Evolutionary conservation across 2,797 vertebrate species (phyloP).

Genomic region (Muraenolepis orangiensis): DNA sequence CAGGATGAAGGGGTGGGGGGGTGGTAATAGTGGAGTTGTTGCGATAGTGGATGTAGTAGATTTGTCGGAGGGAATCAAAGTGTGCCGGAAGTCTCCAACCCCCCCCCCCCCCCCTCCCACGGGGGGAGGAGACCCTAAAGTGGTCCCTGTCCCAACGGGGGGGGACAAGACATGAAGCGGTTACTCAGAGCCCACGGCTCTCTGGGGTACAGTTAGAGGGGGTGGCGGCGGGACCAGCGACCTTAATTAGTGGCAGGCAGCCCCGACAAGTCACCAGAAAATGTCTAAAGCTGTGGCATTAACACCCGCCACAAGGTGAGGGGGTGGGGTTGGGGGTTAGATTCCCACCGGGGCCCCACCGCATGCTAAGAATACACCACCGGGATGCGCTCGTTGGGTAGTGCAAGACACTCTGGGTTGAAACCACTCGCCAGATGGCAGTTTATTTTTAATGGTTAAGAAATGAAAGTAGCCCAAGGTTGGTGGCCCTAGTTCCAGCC

Average conservation of each 20-base stretch:
- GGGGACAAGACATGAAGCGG: constrained; percentile 40
- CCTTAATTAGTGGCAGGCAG: constrained; percentile 30
- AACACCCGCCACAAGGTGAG: background rate
- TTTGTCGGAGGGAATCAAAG: background rate
- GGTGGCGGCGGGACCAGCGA: constrained; percentile 25
- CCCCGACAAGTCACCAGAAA: too few relatives aligned
- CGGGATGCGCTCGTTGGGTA: background rate
- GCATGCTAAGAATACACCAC: background rate
- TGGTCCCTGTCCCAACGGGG: constrained; percentile 53
- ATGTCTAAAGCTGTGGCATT: background rate
- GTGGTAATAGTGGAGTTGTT: background rate
- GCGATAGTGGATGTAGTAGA: background rate
- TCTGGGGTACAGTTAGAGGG: constrained; percentile 25
- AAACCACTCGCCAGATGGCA: background rate
- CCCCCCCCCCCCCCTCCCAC: too few relatives aligned
- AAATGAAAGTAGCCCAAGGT: background rate
- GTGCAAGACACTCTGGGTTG: background rate
- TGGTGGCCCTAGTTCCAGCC: too few relatives aligned
- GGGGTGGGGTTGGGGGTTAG: background rate
- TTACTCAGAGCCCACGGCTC: constrained; percentile 37
- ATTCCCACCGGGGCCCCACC: background rate
- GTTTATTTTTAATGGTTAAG: background rate
- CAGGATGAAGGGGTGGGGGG: constrained; percentile 15
- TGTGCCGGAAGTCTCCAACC: constrained; percentile 23
- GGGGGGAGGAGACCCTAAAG: constrained; percentile 48